Evolutionary conservation across 1,140 invertebrate species (phyloP).

Genomic region (Stratiolaelaps scimitus): DNA sequence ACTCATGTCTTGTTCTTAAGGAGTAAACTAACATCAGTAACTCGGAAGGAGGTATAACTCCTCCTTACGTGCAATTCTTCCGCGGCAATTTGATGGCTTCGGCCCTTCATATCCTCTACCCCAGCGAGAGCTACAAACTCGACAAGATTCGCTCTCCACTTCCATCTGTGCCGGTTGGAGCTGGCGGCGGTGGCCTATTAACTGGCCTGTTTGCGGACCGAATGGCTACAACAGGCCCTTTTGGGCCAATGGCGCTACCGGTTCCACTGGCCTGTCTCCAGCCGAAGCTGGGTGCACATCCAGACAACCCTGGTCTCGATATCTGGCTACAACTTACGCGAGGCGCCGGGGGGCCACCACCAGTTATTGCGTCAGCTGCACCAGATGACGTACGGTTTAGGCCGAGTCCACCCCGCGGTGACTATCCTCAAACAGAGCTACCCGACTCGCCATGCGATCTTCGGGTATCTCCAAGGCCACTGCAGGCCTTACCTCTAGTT

Average conservation of each 20-base stretch:
- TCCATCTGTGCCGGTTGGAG: background rate
- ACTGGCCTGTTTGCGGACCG: constrained; percentile 7
- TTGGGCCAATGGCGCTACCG: constrained; percentile 24
- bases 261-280: constrained; percentile 7
- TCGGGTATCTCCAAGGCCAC: constrained; percentile 17
- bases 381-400: constrained; percentile 5
- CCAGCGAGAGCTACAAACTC: background rate
- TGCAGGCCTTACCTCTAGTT: background rate
- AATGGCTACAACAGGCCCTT: background rate
- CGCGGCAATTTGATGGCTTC: constrained; percentile 11
- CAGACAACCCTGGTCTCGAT: constrained; percentile 21
- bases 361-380: background rate
- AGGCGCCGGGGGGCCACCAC: background rate
- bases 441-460: constrained; percentile 19
- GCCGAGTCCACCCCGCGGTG: too few species aligned
- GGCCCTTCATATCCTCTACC: background rate
- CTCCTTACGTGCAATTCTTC: background rate
- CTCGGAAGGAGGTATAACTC: too few species aligned
- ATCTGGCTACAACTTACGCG: constrained; percentile 18
- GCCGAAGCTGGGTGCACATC: background rate
- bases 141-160: constrained; percentile 27
- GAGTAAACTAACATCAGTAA: too few species aligned
- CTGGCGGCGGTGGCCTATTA: background rate
- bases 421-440: constrained; percentile 19
- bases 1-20: too few species aligned